Conservation (phyloP, 2,888 invertebrate genomes). For the Lithophane semibrunnea region DNA sequence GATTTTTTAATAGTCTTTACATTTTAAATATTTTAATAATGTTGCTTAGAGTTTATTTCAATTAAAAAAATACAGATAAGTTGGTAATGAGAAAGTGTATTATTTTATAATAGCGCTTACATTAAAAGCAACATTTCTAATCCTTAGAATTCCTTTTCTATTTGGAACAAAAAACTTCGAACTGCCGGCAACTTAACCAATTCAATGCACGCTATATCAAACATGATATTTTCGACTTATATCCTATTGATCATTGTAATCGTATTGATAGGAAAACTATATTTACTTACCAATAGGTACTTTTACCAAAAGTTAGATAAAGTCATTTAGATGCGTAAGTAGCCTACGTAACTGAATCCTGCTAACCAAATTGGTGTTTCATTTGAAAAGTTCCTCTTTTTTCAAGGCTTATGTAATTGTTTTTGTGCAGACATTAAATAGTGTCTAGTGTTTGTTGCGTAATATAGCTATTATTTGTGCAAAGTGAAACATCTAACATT, state of each 20-base stretch:
- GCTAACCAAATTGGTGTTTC: conserved; percentile 2
- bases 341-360: conserved; percentile 19
- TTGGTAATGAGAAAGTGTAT: not conserved
- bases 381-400: conserved; percentile 38
- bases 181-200: not conserved
- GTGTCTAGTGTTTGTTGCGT: conserved; percentile 49
- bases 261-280: not conserved
- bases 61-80: not conserved
- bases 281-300: not conserved
- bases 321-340: not conserved
- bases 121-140: not conserved
- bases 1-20: not conserved
- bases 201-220: conserved; percentile 2
- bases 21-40: not conserved
- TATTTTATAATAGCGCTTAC: not conserved
- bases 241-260: not conserved
- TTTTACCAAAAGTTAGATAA: conserved; percentile 17
- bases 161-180: not conserved
- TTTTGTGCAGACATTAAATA: conserved; percentile 39
- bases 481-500: conserved; percentile 63
- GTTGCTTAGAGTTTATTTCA: not conserved
- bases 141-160: not conserved
- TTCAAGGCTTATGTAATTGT: conserved; percentile 52
- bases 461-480: conserved; percentile 51
- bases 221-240: not conserved